Evolutionary conservation across 1,140 invertebrate species (phyloP).

Genomic region (Drosophila simulans): DNA sequence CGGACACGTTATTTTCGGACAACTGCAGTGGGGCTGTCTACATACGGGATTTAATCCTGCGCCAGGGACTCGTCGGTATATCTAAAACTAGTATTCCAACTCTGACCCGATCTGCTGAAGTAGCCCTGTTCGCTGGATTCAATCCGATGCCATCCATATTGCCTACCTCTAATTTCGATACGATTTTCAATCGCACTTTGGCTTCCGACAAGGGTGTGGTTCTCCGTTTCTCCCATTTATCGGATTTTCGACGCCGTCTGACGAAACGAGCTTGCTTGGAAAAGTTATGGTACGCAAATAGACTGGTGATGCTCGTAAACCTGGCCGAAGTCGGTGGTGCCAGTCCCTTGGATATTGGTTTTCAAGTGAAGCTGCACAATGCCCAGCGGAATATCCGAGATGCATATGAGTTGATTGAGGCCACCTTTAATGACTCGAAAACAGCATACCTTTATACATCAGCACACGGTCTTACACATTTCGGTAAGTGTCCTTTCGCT

Average conservation of each 20-base stretch:
- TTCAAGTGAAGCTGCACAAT: conserved; percentile 90
- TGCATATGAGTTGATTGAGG: conserved; percentile 89
- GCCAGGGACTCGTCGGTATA: conserved; percentile 91
- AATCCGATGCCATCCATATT: conserved; percentile 98
- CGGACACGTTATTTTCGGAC: conserved; percentile 89
- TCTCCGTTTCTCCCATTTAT: background rate
- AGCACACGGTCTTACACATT: conserved; percentile 99
- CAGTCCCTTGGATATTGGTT: conserved; percentile 94
- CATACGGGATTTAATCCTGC: conserved; percentile 72
- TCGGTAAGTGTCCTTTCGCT: conserved; percentile 87
- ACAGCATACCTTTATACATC: conserved; percentile 97
- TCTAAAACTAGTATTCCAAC: conserved; percentile 96
- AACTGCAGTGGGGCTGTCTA: conserved; percentile 51
- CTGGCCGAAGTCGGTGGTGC: conserved; percentile 96
- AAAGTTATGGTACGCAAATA: conserved; percentile 83
- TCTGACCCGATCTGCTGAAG: conserved; percentile 97
- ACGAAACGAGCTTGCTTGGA: conserved; percentile 80
- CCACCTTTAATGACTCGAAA: conserved; percentile 90
- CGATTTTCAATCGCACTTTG: conserved; percentile 94
- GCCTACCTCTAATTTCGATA: conserved; percentile 96
- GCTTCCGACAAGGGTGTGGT: conserved; percentile 62
- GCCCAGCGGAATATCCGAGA: conserved; percentile 91
- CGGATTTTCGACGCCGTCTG: conserved; percentile 87
- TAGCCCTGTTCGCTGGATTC: conserved; percentile 95
- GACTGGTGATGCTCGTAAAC: conserved; percentile 96